Percentiles rank a stretch among this genome's conserved stretches.
phyloP scores from a whole-genome alignment of 1,140 invertebrate genomes.

The Papilio aristodemus region DNA sequence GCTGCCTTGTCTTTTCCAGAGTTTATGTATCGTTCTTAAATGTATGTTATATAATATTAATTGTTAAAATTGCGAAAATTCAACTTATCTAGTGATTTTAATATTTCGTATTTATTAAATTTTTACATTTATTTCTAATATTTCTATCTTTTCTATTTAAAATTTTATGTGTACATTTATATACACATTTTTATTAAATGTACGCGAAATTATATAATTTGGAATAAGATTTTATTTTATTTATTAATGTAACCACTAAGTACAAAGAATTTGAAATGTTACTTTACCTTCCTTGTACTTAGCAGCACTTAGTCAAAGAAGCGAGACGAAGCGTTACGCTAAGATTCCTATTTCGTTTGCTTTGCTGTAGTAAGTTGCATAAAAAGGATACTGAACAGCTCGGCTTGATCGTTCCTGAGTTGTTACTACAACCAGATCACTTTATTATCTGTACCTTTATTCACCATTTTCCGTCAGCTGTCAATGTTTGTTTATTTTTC shows the following conservation, averaged over 20 bases:
- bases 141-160: slow-evolving; percentile 11
- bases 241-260: not conserved
- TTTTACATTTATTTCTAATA: not conserved
- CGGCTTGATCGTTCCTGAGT: too few relatives aligned
- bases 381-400: too few relatives aligned
- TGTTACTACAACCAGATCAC: too few relatives aligned
- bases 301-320: too few relatives aligned
- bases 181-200: slow-evolving; percentile 4
- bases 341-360: too few relatives aligned
- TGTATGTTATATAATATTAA: not conserved
- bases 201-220: slow-evolving; percentile 9
- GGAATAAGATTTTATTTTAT: slow-evolving; percentile 1
- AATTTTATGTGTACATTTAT: slow-evolving; percentile 20
- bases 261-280: too few relatives aligned
- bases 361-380: too few relatives aligned
- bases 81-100: not conserved
- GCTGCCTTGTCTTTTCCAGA: slow-evolving; percentile 66
- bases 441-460: too few relatives aligned
- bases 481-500: not conserved
- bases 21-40: slow-evolving; percentile 39
- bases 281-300: too few relatives aligned
- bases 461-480: not conserved
- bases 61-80: slow-evolving; percentile 26
- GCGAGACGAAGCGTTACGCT: too few relatives aligned
- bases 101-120: not conserved